These are phyloP conservation scores for Plagiodera versicolora DNA, from an alignment of 2,888 invertebrate species.

Conservation along the genomic window DNA sequence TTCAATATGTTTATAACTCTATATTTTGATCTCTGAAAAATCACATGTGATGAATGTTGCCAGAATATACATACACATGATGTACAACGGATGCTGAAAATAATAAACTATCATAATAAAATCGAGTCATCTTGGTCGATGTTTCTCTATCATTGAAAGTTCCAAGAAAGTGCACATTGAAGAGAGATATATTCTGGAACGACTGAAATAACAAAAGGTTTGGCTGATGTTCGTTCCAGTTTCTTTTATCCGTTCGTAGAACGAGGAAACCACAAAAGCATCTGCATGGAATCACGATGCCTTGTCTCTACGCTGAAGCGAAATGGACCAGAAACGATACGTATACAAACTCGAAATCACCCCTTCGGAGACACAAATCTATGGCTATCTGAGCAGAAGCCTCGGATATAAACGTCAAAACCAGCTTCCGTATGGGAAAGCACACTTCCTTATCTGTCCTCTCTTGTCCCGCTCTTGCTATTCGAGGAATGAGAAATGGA, in stretches of 20 bases:
- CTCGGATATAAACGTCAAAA: slow-evolving; percentile 36
- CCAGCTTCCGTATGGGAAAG: slow-evolving; percentile 35
- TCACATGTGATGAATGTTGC: too few species aligned
- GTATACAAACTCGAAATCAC: slow-evolving; percentile 34
- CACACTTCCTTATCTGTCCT: slow-evolving; percentile 41
- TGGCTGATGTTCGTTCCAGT: too few species aligned
- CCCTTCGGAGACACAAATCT: slow-evolving; percentile 33
- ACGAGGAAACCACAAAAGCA: background rate
- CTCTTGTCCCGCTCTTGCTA: slow-evolving; percentile 15
- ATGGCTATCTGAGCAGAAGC: slow-evolving; percentile 40
- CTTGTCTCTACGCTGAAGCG: background rate
- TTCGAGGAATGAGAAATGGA: slow-evolving; percentile 20
- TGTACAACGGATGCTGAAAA: too few species aligned
- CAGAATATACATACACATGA: too few species aligned
- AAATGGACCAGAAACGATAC: slow-evolving; percentile 49
- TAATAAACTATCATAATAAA: too few species aligned
- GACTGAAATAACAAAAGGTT: too few species aligned
- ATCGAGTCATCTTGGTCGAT: too few species aligned
- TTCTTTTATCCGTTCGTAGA: background rate
- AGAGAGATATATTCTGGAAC: too few species aligned
- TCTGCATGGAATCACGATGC: background rate
- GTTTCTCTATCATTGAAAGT: too few species aligned
- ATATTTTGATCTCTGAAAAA: too few species aligned
- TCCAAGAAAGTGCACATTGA: too few species aligned
- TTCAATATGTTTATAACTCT: too few species aligned